phyloP scores from a whole-genome alignment of 2,888 invertebrate genomes.

The Orgyia antiqua region DNA sequence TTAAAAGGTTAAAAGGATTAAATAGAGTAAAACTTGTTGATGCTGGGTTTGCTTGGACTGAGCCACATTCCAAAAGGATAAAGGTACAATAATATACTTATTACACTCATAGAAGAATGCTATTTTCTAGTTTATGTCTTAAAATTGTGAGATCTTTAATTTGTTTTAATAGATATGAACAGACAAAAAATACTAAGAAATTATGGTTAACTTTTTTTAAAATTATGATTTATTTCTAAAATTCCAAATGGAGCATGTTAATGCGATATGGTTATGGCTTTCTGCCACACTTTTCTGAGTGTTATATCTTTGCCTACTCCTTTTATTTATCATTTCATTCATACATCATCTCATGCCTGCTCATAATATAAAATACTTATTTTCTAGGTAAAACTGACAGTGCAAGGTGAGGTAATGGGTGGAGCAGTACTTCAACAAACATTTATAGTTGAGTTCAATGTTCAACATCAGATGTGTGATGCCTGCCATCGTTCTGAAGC shows the following conservation, averaged over 20 bases:
- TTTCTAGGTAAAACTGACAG: constrained; percentile 88
- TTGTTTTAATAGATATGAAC: background rate
- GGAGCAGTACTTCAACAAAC: constrained; percentile 96
- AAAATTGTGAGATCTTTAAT: background rate
- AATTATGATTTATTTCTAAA: background rate
- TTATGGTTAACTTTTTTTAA: background rate
- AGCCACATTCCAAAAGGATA: constrained; percentile 98
- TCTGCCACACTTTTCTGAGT: too few species aligned
- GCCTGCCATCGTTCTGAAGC: constrained; percentile 98
- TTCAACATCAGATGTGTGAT: constrained; percentile 97
- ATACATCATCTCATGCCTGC: too few species aligned
- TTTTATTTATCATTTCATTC: too few species aligned
- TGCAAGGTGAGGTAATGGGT: constrained; percentile 96
- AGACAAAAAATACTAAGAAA: too few species aligned
- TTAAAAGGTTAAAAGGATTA: constrained; percentile 94
- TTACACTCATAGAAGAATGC: background rate
- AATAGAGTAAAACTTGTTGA: constrained; percentile 94
- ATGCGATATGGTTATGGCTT: too few species aligned
- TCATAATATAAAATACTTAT: background rate
- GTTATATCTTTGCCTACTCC: too few species aligned
- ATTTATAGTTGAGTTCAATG: constrained; percentile 95
- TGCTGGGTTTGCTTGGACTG: constrained; percentile 99
- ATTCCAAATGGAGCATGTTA: background rate
- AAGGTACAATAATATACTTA: constrained; percentile 80
- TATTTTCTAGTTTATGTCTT: too few species aligned